A percentile compares a stretch with the other conserved stretches of the same genome.
Evolutionary conservation across 2,888 invertebrate species (phyloP).

Genomic region (Drosophila leonis): DNA sequence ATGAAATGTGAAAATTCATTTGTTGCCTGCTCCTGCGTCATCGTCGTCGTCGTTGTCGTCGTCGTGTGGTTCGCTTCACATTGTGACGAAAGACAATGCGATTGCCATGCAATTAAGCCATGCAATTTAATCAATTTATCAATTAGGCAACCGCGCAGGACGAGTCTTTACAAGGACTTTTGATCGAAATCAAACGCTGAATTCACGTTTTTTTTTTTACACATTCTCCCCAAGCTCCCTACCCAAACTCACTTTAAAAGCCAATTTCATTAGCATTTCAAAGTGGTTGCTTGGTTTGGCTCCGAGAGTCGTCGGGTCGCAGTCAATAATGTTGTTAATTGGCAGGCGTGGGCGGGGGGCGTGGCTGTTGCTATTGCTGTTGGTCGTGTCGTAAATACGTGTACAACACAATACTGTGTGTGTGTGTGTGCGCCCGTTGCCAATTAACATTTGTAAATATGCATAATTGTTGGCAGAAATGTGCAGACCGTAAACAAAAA

Average conservation of each 20-base stretch:
- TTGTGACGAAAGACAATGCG: constrained; percentile 51
- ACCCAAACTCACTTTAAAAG: constrained; percentile 58
- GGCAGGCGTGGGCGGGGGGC: constrained; percentile 36
- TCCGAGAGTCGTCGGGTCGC: constrained; percentile 20
- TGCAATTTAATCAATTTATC: constrained; percentile 81
- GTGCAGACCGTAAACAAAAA: constrained; percentile 18
- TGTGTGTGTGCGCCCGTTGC: constrained; percentile 45
- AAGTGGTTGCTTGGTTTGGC: constrained; percentile 50
- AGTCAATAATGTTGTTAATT: constrained; percentile 79
- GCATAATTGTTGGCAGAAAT: constrained; percentile 71
- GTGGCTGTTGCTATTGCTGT: constrained; percentile 22
- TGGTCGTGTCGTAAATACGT: constrained; percentile 17
- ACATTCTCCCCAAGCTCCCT: constrained; percentile 10
- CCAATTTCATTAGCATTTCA: constrained; percentile 81
- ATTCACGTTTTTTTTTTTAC: constrained; percentile 5
- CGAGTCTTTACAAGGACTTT: constrained; percentile 23
- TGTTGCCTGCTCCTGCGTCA: constrained; percentile 23
- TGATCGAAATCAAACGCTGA: constrained; percentile 20
- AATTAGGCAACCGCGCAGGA: constrained; percentile 57
- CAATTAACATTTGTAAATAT: constrained; percentile 81
- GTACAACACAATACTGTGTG: constrained; percentile 44
- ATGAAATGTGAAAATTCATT: constrained; percentile 63
- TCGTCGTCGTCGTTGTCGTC: background rate
- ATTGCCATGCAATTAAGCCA: constrained; percentile 68
- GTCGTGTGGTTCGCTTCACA: constrained; percentile 34